phyloP scores from a whole-genome alignment of 2,888 invertebrate genomes.

The Odontothrips loti region DNA sequence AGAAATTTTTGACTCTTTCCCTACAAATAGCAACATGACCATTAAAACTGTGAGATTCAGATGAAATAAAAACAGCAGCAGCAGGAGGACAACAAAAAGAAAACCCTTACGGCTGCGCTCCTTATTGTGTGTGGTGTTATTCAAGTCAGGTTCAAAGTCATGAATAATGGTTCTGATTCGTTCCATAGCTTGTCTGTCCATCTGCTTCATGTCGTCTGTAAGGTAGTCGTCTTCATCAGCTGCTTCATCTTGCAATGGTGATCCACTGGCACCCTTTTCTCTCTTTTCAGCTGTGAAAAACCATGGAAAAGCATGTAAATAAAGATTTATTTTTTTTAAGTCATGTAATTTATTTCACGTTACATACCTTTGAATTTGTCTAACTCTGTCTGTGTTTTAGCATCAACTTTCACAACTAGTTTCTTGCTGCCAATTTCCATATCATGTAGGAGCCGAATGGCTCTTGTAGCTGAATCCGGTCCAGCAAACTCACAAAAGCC shows the following conservation, averaged over 20 bases:
- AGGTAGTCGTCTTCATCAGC: slow-evolving; percentile 62
- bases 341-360: slow-evolving; percentile 31
- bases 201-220: slow-evolving; percentile 69
- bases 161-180: slow-evolving; percentile 74
- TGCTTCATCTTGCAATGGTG: slow-evolving; percentile 53
- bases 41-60: background rate
- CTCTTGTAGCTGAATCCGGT: slow-evolving; percentile 91
- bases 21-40: background rate
- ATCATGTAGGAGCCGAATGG: slow-evolving; percentile 88
- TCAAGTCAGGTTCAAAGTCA: slow-evolving; percentile 77
- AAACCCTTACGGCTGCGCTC: background rate
- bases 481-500: slow-evolving; percentile 97
- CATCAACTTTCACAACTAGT: slow-evolving; percentile 93
- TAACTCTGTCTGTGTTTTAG: slow-evolving; percentile 90
- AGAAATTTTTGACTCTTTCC: slow-evolving; percentile 38
- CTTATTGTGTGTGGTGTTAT: slow-evolving; percentile 56
- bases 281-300: slow-evolving; percentile 54
- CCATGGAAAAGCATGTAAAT: slow-evolving; percentile 29
- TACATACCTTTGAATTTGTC: slow-evolving; percentile 82
- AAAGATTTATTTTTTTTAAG: background rate
- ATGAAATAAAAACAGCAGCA: too few relatives aligned
- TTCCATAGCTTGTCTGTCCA: slow-evolving; percentile 70
- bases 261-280: slow-evolving; percentile 56
- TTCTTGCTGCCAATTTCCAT: slow-evolving; percentile 88
- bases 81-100: too few relatives aligned